Evolutionary conservation across 1,140 invertebrate species (phyloP), one percentile per base, ranked within the genome.

Genomic region (Notospermus geniculatus): DNA sequence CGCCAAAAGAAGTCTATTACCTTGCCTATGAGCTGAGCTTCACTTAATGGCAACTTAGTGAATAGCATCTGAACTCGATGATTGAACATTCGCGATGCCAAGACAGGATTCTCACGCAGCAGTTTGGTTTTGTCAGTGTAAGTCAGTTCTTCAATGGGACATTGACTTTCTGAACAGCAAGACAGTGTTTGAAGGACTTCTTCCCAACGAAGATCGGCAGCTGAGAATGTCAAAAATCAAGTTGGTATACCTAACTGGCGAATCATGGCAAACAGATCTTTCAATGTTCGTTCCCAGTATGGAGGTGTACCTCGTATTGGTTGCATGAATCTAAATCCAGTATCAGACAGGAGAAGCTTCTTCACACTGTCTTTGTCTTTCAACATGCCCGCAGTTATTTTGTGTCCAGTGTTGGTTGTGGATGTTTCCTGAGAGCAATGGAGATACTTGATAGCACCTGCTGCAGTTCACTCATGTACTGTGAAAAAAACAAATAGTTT

Each of bases 181-280:
- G 41, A 29, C 22, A 69, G 63, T 13, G 39, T 53, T 29, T 59
- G 32, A 2, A 66, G 41, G 9, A 60, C 60, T 41, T 64, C 59
- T 32, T 29, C 27, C 65, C 67, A 69, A 46, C 59, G 30, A 29
- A 69, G 15, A 39, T 64, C 59, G 23, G 67, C 62, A 57, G 59
- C 63, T 23, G 65, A 69, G 4, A 69, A 43, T 29, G 64, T 67
- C 0, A 68, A 23, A 54, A 68, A 68, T 54, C 58, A 68, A 23
- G 66, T 65, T 50, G 54, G 54, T 2, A 25, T 32, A 25, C 54
- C 29, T 30, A 25, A 11, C n/a, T 55, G 54, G 4, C 29, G 17
- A 25, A 55, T 27, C 54, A 55, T 55, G 27, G 54, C 54, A 27
- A 25, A 32, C 23, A 55, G 5, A 32, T 55, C 54, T 27, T 55